These are phyloP conservation scores for Conger conger DNA, from an alignment of 2,113 vertebrate genomes.

Conservation along the genomic window DNA sequence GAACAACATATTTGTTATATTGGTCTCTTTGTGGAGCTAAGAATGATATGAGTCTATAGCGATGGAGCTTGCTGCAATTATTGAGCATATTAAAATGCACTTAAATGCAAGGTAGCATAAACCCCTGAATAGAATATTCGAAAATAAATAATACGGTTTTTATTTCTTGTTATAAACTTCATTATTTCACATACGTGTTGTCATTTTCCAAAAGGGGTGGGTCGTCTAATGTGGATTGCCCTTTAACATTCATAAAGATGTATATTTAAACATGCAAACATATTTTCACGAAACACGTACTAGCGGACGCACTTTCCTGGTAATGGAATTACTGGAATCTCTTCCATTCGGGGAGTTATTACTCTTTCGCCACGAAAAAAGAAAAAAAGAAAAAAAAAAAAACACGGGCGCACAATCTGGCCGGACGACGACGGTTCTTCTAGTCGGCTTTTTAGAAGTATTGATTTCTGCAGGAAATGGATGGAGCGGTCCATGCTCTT, in stretches of 20 bases:
- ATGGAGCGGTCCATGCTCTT: slow-evolving; percentile 64
- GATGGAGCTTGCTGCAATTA: background rate
- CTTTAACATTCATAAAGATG: background rate
- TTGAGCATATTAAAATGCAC: background rate
- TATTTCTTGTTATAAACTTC: background rate
- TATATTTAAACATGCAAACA: background rate
- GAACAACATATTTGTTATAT: too few relatives aligned
- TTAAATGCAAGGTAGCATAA: background rate
- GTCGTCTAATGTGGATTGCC: background rate
- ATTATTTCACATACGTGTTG: background rate
- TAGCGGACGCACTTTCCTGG: background rate
- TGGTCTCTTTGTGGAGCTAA: background rate
- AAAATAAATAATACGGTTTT: background rate
- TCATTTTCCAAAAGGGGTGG: background rate
- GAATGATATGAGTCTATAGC: background rate
- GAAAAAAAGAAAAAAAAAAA: too few relatives aligned
- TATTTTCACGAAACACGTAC: background rate
- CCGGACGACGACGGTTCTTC: slow-evolving; percentile 28
- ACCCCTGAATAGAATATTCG: background rate
- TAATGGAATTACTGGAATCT: slow-evolving; percentile 5
- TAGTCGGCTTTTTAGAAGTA: slow-evolving; percentile 62
- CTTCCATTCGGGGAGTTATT: background rate
- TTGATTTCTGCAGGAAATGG: slow-evolving; percentile 73
- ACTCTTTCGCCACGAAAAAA: background rate
- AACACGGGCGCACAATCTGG: background rate